These are phyloP conservation scores for Stratiomys singularior DNA, from an alignment of 2,888 invertebrate species.

Conservation along the genomic window DNA sequence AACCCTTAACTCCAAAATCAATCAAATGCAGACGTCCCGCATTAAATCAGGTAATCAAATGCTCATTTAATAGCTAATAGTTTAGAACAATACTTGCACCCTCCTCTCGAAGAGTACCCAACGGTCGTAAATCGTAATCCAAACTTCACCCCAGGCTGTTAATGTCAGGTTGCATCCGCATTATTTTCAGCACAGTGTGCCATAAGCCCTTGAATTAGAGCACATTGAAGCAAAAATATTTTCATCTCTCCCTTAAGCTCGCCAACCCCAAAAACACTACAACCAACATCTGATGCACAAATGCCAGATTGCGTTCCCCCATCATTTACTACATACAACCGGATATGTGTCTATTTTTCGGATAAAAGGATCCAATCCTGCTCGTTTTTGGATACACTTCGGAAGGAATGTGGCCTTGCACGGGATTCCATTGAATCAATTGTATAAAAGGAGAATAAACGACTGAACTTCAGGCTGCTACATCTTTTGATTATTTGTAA, in stretches of 20 bases:
- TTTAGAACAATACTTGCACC: slow-evolving; percentile 19
- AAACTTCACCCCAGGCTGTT: slow-evolving; percentile 5
- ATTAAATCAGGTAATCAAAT: slow-evolving; percentile 46
- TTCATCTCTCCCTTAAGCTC: slow-evolving; percentile 50
- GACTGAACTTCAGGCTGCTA: slow-evolving; percentile 15
- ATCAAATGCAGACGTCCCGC: slow-evolving; percentile 27
- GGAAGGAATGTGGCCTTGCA: slow-evolving; percentile 16
- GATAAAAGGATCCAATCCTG: slow-evolving; percentile 51
- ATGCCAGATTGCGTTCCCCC: slow-evolving; percentile 38
- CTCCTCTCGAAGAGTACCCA: slow-evolving; percentile 9
- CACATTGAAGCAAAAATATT: slow-evolving; percentile 56
- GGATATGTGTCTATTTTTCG: slow-evolving; percentile 53
- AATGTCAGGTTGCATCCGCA: slow-evolving; percentile 63
- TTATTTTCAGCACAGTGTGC: slow-evolving; percentile 58
- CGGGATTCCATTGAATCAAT: slow-evolving; percentile 18
- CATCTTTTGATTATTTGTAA: slow-evolving; percentile 38
- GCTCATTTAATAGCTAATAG: slow-evolving; percentile 48
- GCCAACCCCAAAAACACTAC: slow-evolving; percentile 36
- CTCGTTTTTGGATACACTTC: slow-evolving; percentile 36
- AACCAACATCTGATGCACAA: slow-evolving; percentile 47
- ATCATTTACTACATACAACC: slow-evolving; percentile 41
- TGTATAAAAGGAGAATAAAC: neutral
- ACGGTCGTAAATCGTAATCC: slow-evolving; percentile 7
- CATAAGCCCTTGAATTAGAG: slow-evolving; percentile 66
- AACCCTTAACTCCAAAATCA: slow-evolving; percentile 28